Conservation (phyloP, 2,797 vertebrate genomes). For the Lerista edwardsae region DNA sequence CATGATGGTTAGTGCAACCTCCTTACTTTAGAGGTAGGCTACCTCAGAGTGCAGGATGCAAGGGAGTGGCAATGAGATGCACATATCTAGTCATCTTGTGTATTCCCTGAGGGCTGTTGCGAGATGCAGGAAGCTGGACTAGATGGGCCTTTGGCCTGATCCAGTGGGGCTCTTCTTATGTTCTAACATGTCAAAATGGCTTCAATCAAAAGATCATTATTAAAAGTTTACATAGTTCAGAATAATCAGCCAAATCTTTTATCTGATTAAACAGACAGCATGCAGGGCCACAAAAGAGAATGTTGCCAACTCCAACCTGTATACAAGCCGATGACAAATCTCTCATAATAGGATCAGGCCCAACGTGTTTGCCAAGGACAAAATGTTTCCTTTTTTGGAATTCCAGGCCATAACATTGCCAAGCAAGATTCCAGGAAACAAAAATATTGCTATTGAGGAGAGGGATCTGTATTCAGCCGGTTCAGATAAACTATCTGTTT, state of each 20-base stretch:
- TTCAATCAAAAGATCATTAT: neutral
- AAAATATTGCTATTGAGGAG: constrained; percentile 4
- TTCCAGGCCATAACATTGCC: constrained; percentile 34
- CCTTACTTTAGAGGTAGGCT: too few relatives aligned
- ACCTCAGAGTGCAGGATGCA: too few relatives aligned
- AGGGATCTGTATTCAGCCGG: constrained; percentile 54
- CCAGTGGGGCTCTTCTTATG: too few relatives aligned
- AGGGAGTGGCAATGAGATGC: too few relatives aligned
- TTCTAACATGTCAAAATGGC: neutral
- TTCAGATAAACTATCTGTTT: neutral
- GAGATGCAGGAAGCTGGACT: too few relatives aligned
- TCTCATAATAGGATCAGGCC: neutral
- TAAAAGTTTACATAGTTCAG: too few relatives aligned
- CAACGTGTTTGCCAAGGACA: neutral
- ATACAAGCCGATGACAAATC: constrained; percentile 14
- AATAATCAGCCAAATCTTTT: too few relatives aligned
- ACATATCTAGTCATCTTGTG: too few relatives aligned
- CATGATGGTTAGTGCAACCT: too few relatives aligned
- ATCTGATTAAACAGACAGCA: constrained; percentile 10
- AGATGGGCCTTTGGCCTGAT: too few relatives aligned
- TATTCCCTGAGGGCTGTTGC: too few relatives aligned
- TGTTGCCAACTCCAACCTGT: neutral
- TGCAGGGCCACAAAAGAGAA: constrained; percentile 16
- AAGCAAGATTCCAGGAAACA: neutral
- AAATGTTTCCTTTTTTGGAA: constrained; percentile 8